These are phyloP conservation scores for Eupithecia abbreviata DNA, from an alignment of 2,888 invertebrate genomes.

Conservation along the genomic window DNA sequence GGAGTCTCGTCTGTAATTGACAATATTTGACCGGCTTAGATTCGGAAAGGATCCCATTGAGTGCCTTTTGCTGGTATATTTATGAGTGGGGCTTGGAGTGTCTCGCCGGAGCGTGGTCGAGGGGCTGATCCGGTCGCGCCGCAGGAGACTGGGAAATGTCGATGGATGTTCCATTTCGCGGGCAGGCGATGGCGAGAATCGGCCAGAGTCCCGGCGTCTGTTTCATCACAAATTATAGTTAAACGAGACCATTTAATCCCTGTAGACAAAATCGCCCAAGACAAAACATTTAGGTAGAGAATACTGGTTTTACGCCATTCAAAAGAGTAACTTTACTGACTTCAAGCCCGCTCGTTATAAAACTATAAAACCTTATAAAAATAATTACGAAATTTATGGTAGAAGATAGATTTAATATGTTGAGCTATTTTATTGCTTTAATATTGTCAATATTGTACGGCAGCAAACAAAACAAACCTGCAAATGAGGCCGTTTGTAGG, in stretches of 20 bases:
- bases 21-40: slow-evolving; percentile 67
- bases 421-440: neutral
- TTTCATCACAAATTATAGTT: slow-evolving; percentile 53
- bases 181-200: slow-evolving; percentile 82
- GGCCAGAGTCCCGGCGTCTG: slow-evolving; percentile 85
- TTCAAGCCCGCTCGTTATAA: neutral
- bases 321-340: neutral
- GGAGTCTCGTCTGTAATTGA: slow-evolving; percentile 77
- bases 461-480: slow-evolving; percentile 54
- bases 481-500: slow-evolving; percentile 78
- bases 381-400: neutral
- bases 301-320: neutral
- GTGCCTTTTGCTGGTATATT: slow-evolving; percentile 68
- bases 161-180: slow-evolving; percentile 88
- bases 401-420: neutral
- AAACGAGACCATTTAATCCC: neutral
- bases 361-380: too few species aligned
- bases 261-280: neutral
- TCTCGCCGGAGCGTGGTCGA: slow-evolving; percentile 80
- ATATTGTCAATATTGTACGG: neutral
- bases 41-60: slow-evolving; percentile 79
- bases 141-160: slow-evolving; percentile 86
- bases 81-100: slow-evolving; percentile 76
- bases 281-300: neutral
- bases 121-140: slow-evolving; percentile 83